These are phyloP conservation scores for Porites rus DNA, from an alignment of 92 coral and sea anemone species.

Conservation along the genomic window DNA sequence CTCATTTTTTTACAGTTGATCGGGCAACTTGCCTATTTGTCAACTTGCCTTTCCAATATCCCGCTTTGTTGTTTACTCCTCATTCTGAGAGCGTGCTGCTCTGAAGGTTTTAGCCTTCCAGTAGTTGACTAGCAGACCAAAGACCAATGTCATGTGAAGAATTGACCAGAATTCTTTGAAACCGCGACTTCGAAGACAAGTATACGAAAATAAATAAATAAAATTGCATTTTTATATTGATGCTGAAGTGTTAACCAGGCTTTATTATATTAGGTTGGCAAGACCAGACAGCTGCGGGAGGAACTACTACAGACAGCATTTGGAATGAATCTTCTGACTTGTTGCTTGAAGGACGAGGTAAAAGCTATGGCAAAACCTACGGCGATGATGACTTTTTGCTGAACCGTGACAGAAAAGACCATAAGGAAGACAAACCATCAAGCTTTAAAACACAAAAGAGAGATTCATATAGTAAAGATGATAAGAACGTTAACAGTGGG, in stretches of 20 bases:
- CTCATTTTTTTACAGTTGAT: no score
- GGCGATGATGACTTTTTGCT: not conserved
- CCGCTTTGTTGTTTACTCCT: no score
- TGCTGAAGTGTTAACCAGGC: not conserved
- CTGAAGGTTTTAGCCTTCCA: no score
- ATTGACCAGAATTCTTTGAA: no score
- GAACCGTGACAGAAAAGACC: not conserved
- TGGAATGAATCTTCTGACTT: conserved; percentile 5
- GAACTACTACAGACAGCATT: not conserved
- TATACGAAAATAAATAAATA: no score
- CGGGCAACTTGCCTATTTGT: no score
- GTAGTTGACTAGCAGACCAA: no score
- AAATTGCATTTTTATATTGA: not conserved
- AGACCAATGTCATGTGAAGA: no score
- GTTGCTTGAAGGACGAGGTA: not conserved
- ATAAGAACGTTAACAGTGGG: not conserved
- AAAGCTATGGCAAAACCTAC: not conserved
- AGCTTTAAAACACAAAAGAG: not conserved
- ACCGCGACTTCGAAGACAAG: no score
- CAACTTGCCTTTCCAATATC: no score
- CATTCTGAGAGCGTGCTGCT: no score
- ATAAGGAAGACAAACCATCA: not conserved
- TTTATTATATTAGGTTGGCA: conserved; percentile 15
- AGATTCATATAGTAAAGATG: not conserved
- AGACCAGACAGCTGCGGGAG: conserved; percentile 3